Evolutionary conservation across 2,113 vertebrate genomes (phyloP).

Genomic region (Myotis lucifugus): DNA sequence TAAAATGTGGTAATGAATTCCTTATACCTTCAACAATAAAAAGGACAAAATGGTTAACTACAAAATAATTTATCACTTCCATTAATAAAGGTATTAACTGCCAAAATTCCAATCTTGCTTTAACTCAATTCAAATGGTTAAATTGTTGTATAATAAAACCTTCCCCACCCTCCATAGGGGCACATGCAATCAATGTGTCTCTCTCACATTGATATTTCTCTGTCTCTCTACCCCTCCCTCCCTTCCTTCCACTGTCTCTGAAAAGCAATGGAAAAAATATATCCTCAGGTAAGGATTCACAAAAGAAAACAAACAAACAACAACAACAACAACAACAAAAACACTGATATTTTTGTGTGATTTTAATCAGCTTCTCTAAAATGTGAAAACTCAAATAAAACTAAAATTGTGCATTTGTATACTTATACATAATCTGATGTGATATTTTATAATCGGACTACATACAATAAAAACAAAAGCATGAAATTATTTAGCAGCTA

Average conservation of each 20-base stretch:
- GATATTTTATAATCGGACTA: conserved; percentile 68
- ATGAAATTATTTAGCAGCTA: conserved; percentile 65
- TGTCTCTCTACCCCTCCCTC: too few species aligned
- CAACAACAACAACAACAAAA: too few species aligned
- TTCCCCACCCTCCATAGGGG: background rate
- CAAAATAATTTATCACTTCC: conserved; percentile 26
- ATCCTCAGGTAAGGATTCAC: too few species aligned
- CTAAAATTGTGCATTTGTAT: conserved; percentile 60
- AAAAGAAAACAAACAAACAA: too few species aligned
- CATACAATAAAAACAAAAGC: conserved; percentile 74
- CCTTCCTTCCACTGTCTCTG: too few species aligned
- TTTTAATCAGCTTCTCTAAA: conserved; percentile 67
- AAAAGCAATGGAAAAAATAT: too few species aligned
- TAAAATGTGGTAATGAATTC: background rate
- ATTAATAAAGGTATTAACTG: conserved; percentile 51
- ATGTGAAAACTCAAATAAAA: conserved; percentile 69
- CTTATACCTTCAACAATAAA: conserved; percentile 3
- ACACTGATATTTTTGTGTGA: background rate
- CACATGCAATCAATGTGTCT: too few species aligned
- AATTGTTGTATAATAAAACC: conserved; percentile 40
- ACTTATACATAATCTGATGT: conserved; percentile 61
- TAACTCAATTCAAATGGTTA: conserved; percentile 30
- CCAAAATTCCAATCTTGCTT: conserved; percentile 53
- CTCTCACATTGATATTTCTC: too few species aligned
- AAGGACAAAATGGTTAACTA: conserved; percentile 13